Percentiles rank a stretch among this genome's conserved stretches.
Conservation (phyloP, 2,113 vertebrate species). For the Oncorhynchus gorbuscha region DNA sequence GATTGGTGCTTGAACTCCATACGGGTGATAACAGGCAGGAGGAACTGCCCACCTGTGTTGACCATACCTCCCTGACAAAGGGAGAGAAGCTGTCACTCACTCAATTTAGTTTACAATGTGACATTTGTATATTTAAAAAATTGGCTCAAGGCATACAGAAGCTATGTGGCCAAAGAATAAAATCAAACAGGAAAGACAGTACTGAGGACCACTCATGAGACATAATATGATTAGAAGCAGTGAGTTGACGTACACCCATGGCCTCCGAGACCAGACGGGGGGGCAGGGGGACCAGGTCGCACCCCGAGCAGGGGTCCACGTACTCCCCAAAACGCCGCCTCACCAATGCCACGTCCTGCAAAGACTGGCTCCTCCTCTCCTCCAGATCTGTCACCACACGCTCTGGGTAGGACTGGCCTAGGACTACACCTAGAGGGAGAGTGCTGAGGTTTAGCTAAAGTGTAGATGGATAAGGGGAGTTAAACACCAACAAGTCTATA, state of each 20-base stretch:
- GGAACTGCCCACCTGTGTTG: conserved; percentile 40
- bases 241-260: conserved; percentile 35
- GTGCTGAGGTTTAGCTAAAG: too few relatives aligned
- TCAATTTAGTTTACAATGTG: too few relatives aligned
- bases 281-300: conserved; percentile 69
- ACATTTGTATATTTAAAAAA: too few relatives aligned
- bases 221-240: too few relatives aligned
- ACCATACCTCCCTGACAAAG: conserved; percentile 19
- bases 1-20: conserved; percentile 74
- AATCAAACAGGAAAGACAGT: too few relatives aligned
- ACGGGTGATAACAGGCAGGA: conserved; percentile 72
- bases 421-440: too few relatives aligned
- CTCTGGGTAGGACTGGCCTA: conserved; percentile 30
- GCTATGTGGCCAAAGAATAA: too few relatives aligned
- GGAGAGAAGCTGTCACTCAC: background rate
- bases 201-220: too few relatives aligned
- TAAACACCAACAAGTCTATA: too few relatives aligned
- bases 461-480: too few relatives aligned
- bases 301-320: conserved; percentile 66
- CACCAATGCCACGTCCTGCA: conserved; percentile 63
- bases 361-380: conserved; percentile 54
- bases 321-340: conserved; percentile 56
- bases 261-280: conserved; percentile 61
- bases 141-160: too few relatives aligned
- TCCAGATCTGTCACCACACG: conserved; percentile 40